These are phyloP conservation scores for Mormoops blainvillei DNA, from an alignment of 2,113 vertebrate genomes.

Conservation along the genomic window DNA sequence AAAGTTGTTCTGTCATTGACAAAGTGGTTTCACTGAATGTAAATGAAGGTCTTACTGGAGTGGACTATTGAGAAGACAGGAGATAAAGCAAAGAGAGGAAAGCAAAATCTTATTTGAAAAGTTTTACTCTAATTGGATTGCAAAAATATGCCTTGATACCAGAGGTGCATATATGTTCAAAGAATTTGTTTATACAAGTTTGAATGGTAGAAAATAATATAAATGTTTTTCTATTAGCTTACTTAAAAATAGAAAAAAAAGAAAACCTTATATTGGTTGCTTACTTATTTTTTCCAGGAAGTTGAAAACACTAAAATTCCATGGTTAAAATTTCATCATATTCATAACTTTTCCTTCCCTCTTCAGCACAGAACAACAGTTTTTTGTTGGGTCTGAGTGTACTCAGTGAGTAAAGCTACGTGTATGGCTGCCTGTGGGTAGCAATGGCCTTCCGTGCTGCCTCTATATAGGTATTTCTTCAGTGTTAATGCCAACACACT, in stretches of 20 bases:
- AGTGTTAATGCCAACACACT: neutral
- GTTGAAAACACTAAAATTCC: neutral
- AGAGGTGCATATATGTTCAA: neutral
- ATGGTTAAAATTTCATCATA: neutral
- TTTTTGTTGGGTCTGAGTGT: neutral
- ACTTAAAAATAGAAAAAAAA: neutral
- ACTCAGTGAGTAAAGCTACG: neutral
- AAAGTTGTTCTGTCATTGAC: neutral
- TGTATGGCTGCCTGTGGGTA: neutral
- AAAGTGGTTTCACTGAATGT: neutral
- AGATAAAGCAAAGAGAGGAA: neutral
- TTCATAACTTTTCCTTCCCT: neutral
- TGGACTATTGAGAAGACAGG: neutral
- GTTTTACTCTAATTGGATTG: neutral
- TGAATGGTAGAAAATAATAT: neutral
- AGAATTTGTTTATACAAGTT: neutral
- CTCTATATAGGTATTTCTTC: neutral
- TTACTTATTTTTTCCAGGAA: neutral
- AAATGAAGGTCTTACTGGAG: neutral
- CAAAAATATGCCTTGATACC: neutral
- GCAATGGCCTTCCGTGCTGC: neutral
- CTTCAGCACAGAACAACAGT: neutral
- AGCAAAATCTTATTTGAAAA: neutral
- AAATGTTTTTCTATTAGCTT: neutral
- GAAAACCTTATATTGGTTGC: neutral